A percentile compares a stretch with the other conserved stretches of the same genome.
Evolutionary conservation across 2,113 vertebrate genomes (phyloP).

Genomic region (Nycticryphes semicollaris): DNA sequence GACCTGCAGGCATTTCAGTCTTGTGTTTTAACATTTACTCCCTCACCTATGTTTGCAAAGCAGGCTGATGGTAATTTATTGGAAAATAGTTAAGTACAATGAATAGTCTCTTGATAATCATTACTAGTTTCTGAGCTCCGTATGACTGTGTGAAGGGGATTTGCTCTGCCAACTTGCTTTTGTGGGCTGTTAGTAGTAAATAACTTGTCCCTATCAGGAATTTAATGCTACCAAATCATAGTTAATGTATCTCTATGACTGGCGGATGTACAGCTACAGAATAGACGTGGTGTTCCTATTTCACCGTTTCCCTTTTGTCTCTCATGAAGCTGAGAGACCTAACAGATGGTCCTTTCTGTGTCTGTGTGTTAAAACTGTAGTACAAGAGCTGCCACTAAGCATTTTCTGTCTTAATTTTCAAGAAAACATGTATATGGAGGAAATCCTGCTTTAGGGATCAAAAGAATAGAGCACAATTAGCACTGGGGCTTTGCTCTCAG

Average conservation of each 20-base stretch:
- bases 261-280: background rate
- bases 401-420: background rate
- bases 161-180: conserved; percentile 17
- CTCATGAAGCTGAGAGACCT: background rate
- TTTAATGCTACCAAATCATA: background rate
- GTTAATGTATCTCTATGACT: background rate
- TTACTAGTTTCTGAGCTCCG: background rate
- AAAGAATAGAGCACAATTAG: background rate
- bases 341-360: background rate
- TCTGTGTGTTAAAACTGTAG: background rate
- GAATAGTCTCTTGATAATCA: background rate
- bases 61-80: background rate
- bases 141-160: background rate
- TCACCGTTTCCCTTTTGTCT: conserved; percentile 1
- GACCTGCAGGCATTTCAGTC: background rate
- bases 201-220: conserved; percentile 26
- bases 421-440: background rate
- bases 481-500: fast-evolving
- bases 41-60: background rate
- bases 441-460: background rate
- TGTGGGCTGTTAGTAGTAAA: background rate
- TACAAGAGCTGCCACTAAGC: background rate
- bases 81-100: background rate
- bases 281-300: background rate
- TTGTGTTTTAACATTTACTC: background rate